A percentile compares a stretch with the other conserved stretches of the same genome.
Conservation (phyloP, 2,113 vertebrate genomes). For the Donacobius atricapilla region DNA sequence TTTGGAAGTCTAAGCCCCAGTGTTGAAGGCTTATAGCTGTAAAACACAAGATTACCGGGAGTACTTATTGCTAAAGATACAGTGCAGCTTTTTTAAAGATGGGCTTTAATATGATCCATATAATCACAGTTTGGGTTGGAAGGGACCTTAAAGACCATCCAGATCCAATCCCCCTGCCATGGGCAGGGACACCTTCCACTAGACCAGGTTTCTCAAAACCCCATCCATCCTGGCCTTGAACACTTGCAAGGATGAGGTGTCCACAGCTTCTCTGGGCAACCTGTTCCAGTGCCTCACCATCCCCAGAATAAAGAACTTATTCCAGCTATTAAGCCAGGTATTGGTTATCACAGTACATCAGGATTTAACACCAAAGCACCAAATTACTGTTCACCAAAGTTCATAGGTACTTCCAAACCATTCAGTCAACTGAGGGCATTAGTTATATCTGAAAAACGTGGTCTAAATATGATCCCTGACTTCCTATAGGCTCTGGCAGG, state of each 20-base stretch:
- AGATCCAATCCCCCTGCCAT: not conserved
- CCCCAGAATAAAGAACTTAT: not conserved
- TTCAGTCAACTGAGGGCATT: not conserved
- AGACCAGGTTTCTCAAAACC: not conserved
- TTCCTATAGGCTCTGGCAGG: not conserved
- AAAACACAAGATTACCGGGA: not conserved
- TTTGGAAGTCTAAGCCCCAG: not conserved
- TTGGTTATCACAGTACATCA: not conserved
- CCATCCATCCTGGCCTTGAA: not conserved
- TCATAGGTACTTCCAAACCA: not conserved
- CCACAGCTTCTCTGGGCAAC: not conserved
- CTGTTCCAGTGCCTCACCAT: not conserved
- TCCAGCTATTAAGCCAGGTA: not conserved
- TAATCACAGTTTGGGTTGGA: not conserved
- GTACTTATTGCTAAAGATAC: not conserved
- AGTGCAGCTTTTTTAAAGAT: not conserved
- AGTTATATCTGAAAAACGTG: rapidly evolving
- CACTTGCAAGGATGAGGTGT: not conserved
- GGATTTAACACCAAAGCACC: not conserved
- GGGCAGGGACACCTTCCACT: not conserved
- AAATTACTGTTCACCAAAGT: not conserved
- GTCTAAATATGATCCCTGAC: not conserved
- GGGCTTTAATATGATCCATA: not conserved
- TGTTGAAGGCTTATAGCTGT: not conserved
- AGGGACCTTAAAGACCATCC: not conserved